Conservation (phyloP, 1,140 invertebrate genomes). For the Armadillidium nasatum region DNA sequence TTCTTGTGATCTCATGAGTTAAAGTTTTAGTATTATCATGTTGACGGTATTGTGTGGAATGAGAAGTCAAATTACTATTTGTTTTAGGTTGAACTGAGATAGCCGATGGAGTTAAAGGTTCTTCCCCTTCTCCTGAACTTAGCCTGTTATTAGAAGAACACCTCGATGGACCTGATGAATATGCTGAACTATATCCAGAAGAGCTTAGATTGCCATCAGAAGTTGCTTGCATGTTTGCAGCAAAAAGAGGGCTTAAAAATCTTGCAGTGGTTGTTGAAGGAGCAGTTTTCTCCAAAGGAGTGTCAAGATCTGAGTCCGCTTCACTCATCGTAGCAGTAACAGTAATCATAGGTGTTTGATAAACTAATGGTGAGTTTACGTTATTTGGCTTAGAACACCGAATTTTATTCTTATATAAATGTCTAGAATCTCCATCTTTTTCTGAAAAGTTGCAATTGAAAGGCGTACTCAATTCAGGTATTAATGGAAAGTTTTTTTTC, state of each 20-base stretch:
- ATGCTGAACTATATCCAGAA: constrained; percentile 76
- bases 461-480: constrained; percentile 25
- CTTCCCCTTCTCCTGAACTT: constrained; percentile 56
- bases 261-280: constrained; percentile 57
- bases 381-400: constrained; percentile 46
- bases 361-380: constrained; percentile 60
- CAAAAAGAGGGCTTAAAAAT: constrained; percentile 69
- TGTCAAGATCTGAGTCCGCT: constrained; percentile 64
- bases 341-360: constrained; percentile 64
- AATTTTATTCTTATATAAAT: too few species aligned
- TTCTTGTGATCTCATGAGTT: constrained; percentile 26
- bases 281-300: constrained; percentile 44
- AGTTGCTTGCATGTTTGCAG: constrained; percentile 61
- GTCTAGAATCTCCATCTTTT: constrained; percentile 20
- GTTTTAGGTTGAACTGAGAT: constrained; percentile 26
- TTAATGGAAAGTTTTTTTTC: constrained; percentile 26
- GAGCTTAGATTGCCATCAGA: constrained; percentile 74
- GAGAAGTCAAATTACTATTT: background rate
- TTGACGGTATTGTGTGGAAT: constrained; percentile 28
- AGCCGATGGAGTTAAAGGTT: constrained; percentile 34
- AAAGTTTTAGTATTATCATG: constrained; percentile 51
- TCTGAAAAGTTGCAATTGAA: background rate
- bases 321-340: constrained; percentile 68
- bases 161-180: constrained; percentile 67
- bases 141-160: constrained; percentile 71